These are phyloP conservation scores for Sphecodes monilicornis DNA, from an alignment of 2,888 invertebrate species.

Conservation along the genomic window DNA sequence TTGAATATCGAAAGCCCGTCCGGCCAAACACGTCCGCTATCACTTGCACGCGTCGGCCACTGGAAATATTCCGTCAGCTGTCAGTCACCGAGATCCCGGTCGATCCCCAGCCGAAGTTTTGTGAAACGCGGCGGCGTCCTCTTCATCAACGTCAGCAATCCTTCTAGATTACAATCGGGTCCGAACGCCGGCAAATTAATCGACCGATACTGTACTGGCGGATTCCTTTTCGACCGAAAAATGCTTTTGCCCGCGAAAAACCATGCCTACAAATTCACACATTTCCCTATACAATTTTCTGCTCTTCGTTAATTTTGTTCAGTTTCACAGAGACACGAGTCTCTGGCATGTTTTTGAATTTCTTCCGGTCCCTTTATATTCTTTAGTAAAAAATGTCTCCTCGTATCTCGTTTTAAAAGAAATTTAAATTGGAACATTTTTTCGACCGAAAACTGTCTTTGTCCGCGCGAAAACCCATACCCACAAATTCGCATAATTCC, in stretches of 20 bases:
- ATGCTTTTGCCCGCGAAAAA: not conserved
- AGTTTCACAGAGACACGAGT: not conserved
- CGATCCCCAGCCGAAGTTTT: constrained; percentile 17
- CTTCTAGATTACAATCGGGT: not conserved
- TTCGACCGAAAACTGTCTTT: too few species aligned
- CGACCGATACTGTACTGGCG: not conserved
- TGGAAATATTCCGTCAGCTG: constrained; percentile 51
- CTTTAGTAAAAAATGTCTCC: too few species aligned
- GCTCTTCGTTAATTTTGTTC: not conserved
- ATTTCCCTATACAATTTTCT: not conserved
- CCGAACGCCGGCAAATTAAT: constrained; percentile 2
- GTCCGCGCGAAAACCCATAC: too few species aligned
- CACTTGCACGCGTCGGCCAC: constrained; percentile 41
- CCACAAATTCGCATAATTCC: too few species aligned
- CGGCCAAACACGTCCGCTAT: constrained; percentile 41
- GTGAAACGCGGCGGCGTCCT: constrained; percentile 17
- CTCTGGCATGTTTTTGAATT: not conserved
- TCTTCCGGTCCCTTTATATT: not conserved
- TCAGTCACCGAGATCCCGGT: constrained; percentile 16
- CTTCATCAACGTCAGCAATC: constrained; percentile 36
- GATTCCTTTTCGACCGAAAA: not conserved
- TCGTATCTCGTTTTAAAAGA: too few species aligned
- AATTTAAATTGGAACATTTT: too few species aligned
- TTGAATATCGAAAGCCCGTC: constrained; percentile 23
- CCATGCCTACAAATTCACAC: not conserved